Percentiles rank a stretch among this genome's conserved stretches.
phyloP scores from a whole-genome alignment of 2,888 invertebrate species.

The Tipula unca region DNA sequence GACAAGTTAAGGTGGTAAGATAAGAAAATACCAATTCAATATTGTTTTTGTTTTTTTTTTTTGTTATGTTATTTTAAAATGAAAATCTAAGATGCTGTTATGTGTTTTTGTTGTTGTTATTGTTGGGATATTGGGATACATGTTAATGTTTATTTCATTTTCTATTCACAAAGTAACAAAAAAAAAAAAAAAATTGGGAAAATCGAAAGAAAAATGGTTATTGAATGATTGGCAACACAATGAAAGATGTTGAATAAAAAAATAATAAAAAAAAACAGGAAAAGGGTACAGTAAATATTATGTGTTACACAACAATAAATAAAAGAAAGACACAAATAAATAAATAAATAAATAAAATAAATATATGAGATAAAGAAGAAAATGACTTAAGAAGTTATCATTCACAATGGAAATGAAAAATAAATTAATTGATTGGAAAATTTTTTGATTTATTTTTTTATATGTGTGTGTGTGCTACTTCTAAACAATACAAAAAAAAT shows the following conservation, averaged over 20 bases:
- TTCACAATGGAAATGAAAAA: neutral
- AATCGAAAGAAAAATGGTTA: neutral
- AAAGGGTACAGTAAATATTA: neutral
- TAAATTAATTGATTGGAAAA: slow-evolving; percentile 8
- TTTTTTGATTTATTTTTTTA: neutral
- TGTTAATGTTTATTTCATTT: slow-evolving; percentile 14
- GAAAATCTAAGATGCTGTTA: neutral
- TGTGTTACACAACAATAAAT: neutral
- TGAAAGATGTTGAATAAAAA: neutral
- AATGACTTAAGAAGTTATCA: slow-evolving; percentile 8
- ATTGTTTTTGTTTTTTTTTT: neutral
- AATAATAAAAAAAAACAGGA: neutral
- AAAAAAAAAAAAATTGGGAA: neutral
- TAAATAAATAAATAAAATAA: neutral
- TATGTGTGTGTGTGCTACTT: neutral
- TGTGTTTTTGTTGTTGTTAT: neutral
- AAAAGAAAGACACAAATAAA: neutral
- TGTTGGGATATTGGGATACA: neutral
- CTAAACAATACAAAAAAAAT: neutral
- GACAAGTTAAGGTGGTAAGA: slow-evolving; percentile 14
- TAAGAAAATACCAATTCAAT: neutral
- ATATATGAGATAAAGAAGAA: neutral
- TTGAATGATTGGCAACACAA: slow-evolving; percentile 9
- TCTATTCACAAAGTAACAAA: neutral
- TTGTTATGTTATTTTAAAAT: neutral